Evolutionary conservation across 2,797 vertebrate species (phyloP), one percentile per base, ranked within the genome.

Genomic region (Sebastes cheni): DNA sequence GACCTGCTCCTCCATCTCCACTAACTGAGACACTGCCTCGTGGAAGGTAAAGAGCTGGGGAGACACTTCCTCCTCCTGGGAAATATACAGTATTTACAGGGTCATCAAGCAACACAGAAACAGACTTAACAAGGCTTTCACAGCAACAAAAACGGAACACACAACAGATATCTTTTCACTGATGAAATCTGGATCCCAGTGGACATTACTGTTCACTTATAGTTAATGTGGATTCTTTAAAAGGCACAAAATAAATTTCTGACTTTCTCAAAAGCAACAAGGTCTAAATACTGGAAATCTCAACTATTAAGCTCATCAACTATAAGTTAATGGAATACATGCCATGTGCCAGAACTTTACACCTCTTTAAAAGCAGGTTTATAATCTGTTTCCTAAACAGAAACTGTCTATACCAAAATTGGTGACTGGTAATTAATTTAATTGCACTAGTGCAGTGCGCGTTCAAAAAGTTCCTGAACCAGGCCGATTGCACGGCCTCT

Each of bases 1-100:
- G 58, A 99, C 97, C 88, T 99, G 98, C 79, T 99, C 98, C 90
- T 99, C 98, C 98, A 99, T 99, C 94, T 99, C 98, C 32, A 99
- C 98, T 93, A 99, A 96, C 83, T 99, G 98, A 77, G 98, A 99
- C 68, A 99, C 98, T 1, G 97, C 97, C 95, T 99, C 98, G 2
- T 99, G 98, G 86, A 99, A 99, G 85, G 96, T 98, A 78, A 99
- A 99, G 82, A 99, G 93, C 72, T 99, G 98, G 0, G 98, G 98
- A 80, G 98, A 99, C 89, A 99, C 97, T 87, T 99, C 98, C 88
- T 99, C 98, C 90, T 99, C 98, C 98, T 99, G 88, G 50, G 85
- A 79, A 30, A 82, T 14, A 80, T 2, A 39, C 12, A 39, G 12
- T 0, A 75, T 46, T 69, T 0, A 39, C 42, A 66, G 5, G 20